Evolutionary conservation across 2,888 invertebrate genomes (phyloP), one percentile per base, ranked within the genome.

Genomic region (Reticulitermes lucifugus): DNA sequence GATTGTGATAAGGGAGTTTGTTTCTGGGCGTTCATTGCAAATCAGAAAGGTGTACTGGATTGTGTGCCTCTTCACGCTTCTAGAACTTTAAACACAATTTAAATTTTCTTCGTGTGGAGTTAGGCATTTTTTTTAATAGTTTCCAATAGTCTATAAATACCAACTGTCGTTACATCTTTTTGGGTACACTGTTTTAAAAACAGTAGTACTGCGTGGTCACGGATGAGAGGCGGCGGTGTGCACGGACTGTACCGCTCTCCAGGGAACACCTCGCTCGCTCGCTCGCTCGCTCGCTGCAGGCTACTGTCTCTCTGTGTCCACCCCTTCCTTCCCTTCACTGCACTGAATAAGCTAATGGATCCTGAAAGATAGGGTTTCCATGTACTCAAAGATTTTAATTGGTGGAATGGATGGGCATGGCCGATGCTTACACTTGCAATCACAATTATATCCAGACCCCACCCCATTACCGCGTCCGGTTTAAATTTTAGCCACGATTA

Each of bases 341-440:
- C 70, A 25, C 81, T 81, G 75, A 73, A 77, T 60, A 77, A 77
- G 71, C 83, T 83, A 83, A 83, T 83, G 83, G 83, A 75, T 83
- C 83, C 83, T 83, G 83, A 83, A 83, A 83, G 83, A 83, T 83
- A 83, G 83, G 83, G 77, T 83, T 83, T 83, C 83, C 83, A 77
- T 83, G 83, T 83, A 60, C 70, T 70, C 81, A 65, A 46, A 81
- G 81, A 81, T 81, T 81, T 81, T 81, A 81, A 81, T 81, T 81
- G 81, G 81, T 81, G 43, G 81, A 81, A 70, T 81, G 81, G 80
- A 80, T 60, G 80, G 60, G 80, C 60, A 80, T 80, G 59, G 79
- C 79, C 59, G 59, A 79, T 79, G 79, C 79, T 43, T 55, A 79
- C 79, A 79, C 79, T 79, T 79, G 51, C 81, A 81, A 70, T 81